Base-by-base conservation (phyloP, 2,888 invertebrate species). In the Macaria liturata region DNA sequence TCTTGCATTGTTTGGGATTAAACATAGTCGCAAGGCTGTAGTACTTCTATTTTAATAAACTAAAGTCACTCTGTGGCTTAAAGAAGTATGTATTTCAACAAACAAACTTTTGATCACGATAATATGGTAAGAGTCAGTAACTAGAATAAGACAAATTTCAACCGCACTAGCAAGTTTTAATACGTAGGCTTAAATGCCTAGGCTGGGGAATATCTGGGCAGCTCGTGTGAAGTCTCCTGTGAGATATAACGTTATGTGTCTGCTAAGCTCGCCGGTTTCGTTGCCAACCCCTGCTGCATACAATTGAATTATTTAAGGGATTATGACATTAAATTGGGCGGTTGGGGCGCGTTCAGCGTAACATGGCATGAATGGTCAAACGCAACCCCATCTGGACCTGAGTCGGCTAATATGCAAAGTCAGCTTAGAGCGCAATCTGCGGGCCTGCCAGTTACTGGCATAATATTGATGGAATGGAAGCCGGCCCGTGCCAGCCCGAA, bases 231-330 rank as follows among this genome's bases (percentile, higher is more conserved):
- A 61, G 49, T 52, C 57, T 30, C 39, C 52, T 44, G 53, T 46
- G 44, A 56, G 52, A 64, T 62, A 65, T 74, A 68, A 62, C 57
- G 56, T 74, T 73, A 72, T 64, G 65, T 65, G 72, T 59, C 50
- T 50, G 62, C 70, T 69, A 73, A 79, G 75, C 76, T 74, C 71
- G 71, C 70, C 71, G 68, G 76, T 76, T 76, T 72, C 47, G 70
- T 69, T 72, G 64, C 44, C 66, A 63, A 57, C 57, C 69, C 69
- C 71, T 68, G 73, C 71, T 75, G 78, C 76, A 77, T 72, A 71
- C 67, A 72, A 78, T 74, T 79, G 76, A 80, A 79, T 83, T 80
- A 78, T 79, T 78, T 74, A 80, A 71, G 65, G 74, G 76, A 75
- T 81, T 79, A 79, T 78, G 73, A 74, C 70, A 74, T 71, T 72